Conservation (phyloP, 2,113 vertebrate species). For the Pao palembangensis region DNA sequence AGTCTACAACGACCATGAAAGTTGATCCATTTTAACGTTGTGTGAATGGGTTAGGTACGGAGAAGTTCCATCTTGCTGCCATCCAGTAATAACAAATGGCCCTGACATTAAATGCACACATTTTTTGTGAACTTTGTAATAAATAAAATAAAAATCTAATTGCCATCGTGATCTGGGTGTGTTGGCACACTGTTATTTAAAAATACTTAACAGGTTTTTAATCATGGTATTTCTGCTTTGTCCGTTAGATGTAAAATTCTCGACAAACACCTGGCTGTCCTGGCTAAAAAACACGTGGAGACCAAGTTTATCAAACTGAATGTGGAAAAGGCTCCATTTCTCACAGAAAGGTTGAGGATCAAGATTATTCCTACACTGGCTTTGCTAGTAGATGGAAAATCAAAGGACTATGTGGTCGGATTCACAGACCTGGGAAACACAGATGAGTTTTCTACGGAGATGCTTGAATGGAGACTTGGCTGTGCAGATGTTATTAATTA, state of each 20-base stretch:
- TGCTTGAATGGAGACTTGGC: constrained; percentile 94
- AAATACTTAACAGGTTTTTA: not conserved
- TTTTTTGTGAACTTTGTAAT: no score
- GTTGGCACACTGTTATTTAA: not conserved
- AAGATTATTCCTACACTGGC: constrained; percentile 93
- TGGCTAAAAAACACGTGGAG: constrained; percentile 95
- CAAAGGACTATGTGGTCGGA: constrained; percentile 91
- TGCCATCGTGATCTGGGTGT: no score
- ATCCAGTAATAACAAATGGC: no score
- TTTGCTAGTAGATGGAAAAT: constrained; percentile 90
- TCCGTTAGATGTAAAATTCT: constrained; percentile 88
- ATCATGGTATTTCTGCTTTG: not conserved
- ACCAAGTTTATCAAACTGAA: constrained; percentile 97
- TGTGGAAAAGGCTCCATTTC: constrained; percentile 93
- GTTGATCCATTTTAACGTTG: not conserved
- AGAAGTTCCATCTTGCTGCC: no score
- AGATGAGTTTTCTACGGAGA: constrained; percentile 93
- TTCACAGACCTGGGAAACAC: constrained; percentile 94
- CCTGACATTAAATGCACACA: no score
- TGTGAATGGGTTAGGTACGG: no score
- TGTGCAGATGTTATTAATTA: constrained; percentile 89
- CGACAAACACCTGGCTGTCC: constrained; percentile 85
- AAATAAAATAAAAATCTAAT: no score
- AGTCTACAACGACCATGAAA: not conserved
- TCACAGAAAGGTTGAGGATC: constrained; percentile 90